These are phyloP conservation scores for Buphagus erythrorhynchus DNA, from an alignment of 2,797 vertebrate genomes.

Conservation along the genomic window DNA sequence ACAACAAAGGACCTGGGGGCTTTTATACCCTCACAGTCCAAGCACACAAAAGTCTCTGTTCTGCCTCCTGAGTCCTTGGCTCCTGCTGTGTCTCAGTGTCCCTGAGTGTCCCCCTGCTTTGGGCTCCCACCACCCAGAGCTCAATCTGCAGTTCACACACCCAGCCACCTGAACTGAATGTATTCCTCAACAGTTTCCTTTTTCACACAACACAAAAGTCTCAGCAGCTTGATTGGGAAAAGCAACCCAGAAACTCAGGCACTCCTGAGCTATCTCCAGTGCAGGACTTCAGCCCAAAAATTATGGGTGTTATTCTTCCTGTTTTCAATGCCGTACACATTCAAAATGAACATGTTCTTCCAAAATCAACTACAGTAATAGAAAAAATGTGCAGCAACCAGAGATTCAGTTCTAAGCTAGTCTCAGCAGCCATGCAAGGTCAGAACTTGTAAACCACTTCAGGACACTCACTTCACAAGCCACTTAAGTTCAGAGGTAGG, in stretches of 20 bases:
- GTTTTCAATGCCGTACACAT: neutral
- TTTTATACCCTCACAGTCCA: neutral
- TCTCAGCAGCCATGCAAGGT: neutral
- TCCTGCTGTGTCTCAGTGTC: neutral
- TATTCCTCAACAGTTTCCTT: neutral
- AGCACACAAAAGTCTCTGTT: neutral
- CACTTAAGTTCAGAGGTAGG: neutral
- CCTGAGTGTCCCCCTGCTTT: accelerated
- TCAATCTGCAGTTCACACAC: neutral
- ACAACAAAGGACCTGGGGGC: neutral
- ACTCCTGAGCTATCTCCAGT: neutral
- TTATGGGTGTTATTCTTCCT: neutral
- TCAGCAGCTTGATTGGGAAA: neutral
- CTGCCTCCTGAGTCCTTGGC: neutral
- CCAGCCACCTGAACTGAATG: neutral
- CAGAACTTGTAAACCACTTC: neutral
- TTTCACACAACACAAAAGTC: neutral
- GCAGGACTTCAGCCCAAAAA: neutral
- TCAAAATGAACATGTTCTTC: neutral
- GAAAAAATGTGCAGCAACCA: neutral
- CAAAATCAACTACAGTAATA: neutral
- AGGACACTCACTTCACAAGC: neutral
- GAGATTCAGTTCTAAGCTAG: neutral
- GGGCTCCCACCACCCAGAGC: neutral
- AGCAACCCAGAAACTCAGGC: neutral